phyloP scores from a whole-genome alignment of 2,888 invertebrate species.

The Eubasilissa splendida region DNA sequence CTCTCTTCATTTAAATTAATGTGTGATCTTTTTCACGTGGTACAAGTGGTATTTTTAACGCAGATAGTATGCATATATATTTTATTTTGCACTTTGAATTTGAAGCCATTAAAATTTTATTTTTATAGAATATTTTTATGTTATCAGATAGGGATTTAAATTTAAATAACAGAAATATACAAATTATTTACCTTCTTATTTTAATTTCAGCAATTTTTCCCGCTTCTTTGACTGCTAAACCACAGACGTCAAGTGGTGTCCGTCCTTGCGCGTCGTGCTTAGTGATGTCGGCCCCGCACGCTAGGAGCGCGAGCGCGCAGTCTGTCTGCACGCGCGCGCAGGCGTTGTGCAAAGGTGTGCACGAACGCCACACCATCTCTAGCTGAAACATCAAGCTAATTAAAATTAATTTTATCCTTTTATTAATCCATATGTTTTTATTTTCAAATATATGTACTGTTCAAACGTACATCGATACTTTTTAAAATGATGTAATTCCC shows the following conservation, averaged over 20 bases:
- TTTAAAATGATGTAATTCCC: too few relatives aligned
- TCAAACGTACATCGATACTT: too few relatives aligned
- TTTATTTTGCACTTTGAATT: background rate
- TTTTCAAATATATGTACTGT: too few relatives aligned
- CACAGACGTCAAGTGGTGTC: constrained; percentile 71
- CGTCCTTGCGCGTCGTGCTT: constrained; percentile 66
- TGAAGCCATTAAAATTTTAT: background rate
- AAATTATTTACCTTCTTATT: background rate
- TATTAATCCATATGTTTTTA: background rate
- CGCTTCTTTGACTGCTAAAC: constrained; percentile 62
- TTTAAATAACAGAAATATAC: background rate
- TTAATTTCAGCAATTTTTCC: constrained; percentile 14
- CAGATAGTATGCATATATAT: background rate
- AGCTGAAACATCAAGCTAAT: constrained; percentile 62
- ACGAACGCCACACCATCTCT: constrained; percentile 69
- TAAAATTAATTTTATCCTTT: background rate
- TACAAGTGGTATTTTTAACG: too few relatives aligned
- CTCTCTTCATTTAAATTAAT: too few relatives aligned
- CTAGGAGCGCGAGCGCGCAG: constrained; percentile 70
- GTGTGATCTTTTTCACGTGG: too few relatives aligned
- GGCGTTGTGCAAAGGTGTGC: constrained; percentile 76
- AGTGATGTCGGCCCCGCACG: constrained; percentile 70
- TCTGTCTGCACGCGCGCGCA: constrained; percentile 69
- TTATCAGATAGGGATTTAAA: background rate
- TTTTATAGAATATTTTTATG: background rate